Base-by-base conservation (phyloP, 2,888 invertebrate genomes). In the Polia nebulosa region DNA sequence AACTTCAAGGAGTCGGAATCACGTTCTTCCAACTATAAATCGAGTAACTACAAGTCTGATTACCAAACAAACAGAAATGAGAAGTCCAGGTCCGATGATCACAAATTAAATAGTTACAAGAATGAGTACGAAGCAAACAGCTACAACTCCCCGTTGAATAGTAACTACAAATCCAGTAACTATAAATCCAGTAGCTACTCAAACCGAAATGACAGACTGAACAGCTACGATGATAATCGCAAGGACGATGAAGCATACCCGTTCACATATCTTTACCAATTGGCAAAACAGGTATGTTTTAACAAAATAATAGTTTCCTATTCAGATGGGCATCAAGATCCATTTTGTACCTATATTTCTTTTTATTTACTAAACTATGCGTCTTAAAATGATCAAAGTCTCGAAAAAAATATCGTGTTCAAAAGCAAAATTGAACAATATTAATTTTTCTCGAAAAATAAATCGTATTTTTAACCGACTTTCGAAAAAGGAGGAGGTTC, bases 261-360 rank as follows among this genome's bases (percentile, higher is more conserved):
- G 15, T 62, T 71, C 34, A 13, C 56, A 13, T 71, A 72, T 57
- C 78, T 82, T 49, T 67, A 67, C 25, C 71, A 73, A 60, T 49
- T 83, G 58, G 72, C 61, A 25, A 58, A 78, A 41, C 49, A 82
- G 81, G 81, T 83, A 66, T 53, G 15, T 7, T 45, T 45, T n/a
- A 45, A 6, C 8, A n/a, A 47, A 15, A 7, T 15, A 29, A 29
- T 29, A 27, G 5, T 47, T 47, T 47, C 8, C 6, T 13, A 11
- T 8, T 29, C 11, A 20, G n/a, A 20, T 1, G 9, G 9, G 4
- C 11, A 20, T n/a, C n/a, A n/a, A n/a, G n/a, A n/a, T n/a, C n/a
- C n/a, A n/a, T n/a, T n/a, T n/a, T n/a, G n/a, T n/a, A n/a, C n/a
- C n/a, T 39, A 39, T 39, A 39, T 17, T 13, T 5, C 17, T 39